Percentiles rank a stretch among this genome's conserved stretches.
These are phyloP conservation scores for Zaprionus lineosus DNA, from an alignment of 2,888 invertebrate species.

Conservation along the genomic window DNA sequence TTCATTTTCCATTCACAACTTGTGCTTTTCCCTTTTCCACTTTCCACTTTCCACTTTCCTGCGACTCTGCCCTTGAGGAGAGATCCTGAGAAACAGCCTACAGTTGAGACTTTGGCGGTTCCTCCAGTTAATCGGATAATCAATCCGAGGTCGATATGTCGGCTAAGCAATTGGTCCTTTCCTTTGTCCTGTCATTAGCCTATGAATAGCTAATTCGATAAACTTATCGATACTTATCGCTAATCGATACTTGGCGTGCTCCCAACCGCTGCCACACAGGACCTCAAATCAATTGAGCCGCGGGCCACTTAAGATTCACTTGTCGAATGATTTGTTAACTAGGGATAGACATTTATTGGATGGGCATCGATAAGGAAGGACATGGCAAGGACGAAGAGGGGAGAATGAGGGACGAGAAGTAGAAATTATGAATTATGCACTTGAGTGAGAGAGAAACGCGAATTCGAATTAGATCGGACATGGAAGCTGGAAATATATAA, in stretches of 20 bases:
- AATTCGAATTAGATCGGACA: slow-evolving; percentile 21
- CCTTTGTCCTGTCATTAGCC: too few species aligned
- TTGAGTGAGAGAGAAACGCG: slow-evolving; percentile 16
- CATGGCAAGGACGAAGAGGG: slow-evolving; percentile 4
- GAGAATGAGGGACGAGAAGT: slow-evolving; percentile 11
- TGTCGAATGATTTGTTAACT: slow-evolving; percentile 71
- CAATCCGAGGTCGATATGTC: too few species aligned
- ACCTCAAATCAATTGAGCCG: slow-evolving; percentile 1
- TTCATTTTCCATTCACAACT: slow-evolving; percentile 35
- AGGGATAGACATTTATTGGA: slow-evolving; percentile 71
- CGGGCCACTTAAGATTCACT: too few species aligned
- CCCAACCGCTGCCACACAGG: too few species aligned
- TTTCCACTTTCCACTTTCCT: neutral
- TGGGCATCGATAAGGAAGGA: slow-evolving; percentile 35
- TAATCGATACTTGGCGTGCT: too few species aligned
- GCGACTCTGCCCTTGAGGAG: too few species aligned
- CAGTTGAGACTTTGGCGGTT: too few species aligned
- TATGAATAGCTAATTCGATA: too few species aligned
- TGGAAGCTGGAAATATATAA: slow-evolving; percentile 50
- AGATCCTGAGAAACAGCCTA: too few species aligned
- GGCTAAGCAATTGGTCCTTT: too few species aligned
- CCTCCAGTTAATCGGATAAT: too few species aligned
- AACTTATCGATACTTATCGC: too few species aligned
- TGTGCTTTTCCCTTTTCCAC: neutral
- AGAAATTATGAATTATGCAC: slow-evolving; percentile 72